Percentiles rank a stretch among this genome's conserved stretches.
Evolutionary conservation across 1,140 invertebrate species (phyloP).

Genomic region (Amphibalanus amphitrite): DNA sequence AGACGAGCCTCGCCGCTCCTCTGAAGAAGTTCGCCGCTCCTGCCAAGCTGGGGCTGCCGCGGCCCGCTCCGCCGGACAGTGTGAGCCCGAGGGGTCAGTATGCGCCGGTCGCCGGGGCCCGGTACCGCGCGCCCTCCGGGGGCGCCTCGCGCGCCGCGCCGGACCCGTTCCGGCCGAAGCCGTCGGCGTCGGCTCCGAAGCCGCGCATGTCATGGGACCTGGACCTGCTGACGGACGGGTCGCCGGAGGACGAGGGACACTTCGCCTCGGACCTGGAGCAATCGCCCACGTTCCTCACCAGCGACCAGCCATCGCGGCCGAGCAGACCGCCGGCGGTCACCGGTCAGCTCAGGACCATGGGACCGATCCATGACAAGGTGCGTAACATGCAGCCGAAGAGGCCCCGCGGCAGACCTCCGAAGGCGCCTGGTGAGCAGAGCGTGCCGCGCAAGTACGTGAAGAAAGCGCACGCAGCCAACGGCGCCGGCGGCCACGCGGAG

Average conservation of each 20-base stretch:
- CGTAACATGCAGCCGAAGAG: not conserved
- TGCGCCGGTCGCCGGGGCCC: too few species aligned
- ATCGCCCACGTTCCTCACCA: not conserved
- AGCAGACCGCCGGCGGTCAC: too few species aligned
- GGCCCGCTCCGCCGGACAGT: too few species aligned
- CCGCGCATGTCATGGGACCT: slow-evolving; percentile 1
- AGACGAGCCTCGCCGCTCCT: too few species aligned
- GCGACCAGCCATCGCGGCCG: too few species aligned
- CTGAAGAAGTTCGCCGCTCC: too few species aligned
- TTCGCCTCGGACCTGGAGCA: not conserved
- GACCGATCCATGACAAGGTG: too few species aligned
- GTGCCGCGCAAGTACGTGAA: not conserved
- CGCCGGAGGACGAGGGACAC: not conserved
- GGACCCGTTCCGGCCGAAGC: not conserved
- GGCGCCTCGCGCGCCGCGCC: too few species aligned
- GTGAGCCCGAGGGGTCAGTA: too few species aligned
- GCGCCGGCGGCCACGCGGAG: not conserved
- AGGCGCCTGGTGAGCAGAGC: not conserved
- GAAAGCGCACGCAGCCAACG: not conserved
- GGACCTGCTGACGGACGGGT: not conserved
- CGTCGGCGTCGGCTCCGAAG: not conserved
- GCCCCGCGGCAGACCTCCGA: not conserved
- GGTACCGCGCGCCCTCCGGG: too few species aligned
- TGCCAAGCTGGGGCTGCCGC: too few species aligned
- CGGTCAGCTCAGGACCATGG: not conserved